Evolutionary conservation across 2,113 vertebrate genomes (phyloP), one percentile per base, ranked within the genome.

Genomic region (Upupa epops): DNA sequence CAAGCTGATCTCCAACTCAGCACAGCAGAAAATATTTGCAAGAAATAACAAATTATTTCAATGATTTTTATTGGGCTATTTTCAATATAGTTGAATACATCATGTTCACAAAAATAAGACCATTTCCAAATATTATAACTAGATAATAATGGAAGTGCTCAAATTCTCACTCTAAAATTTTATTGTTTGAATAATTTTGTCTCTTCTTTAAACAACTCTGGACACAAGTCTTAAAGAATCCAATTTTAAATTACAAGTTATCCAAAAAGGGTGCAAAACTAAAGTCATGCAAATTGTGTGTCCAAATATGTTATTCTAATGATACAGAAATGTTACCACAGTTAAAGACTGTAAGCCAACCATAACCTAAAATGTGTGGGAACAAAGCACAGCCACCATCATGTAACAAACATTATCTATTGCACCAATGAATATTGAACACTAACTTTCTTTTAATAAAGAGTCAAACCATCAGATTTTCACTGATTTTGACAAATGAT

Each of bases 21-120:
- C 19, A 80, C 8, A 80, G 78, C 56, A 89, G 48, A 86, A 90
- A 90, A 8, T 68, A 88, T 90, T 94, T 90, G 64, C 88, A 94
- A 91, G 13, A 81, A 86, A 28, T 74, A 86, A 89, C 3, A 4
- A 80, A 83, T 94, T 64, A 71, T 71, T 89, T 89, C 48, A 92
- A 29, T 61, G 20, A 60, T 60, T 95, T 95, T 95, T 94, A 89
- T 89, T 90, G 75, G 56, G 46, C 34, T 48, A 13, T 56, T 88
- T 94, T 86, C 69, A 77, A 92, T 85, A 89, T 34, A 91, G 60
- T 37, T 54, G 42, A 95, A 77, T 48, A 79, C 64, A 90, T 86
- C 83, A 75, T 90, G 72, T 77, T 86, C 69, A 94, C 83, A 73
- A 80, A 86, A 89, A 37, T 76, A 74, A 40, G 51, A 89, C 29